A percentile compares a stretch with the other conserved stretches of the same genome.
Evolutionary conservation across 64 coral and sea anemone genomes (phyloP).

Genomic region (Actinia equina): DNA sequence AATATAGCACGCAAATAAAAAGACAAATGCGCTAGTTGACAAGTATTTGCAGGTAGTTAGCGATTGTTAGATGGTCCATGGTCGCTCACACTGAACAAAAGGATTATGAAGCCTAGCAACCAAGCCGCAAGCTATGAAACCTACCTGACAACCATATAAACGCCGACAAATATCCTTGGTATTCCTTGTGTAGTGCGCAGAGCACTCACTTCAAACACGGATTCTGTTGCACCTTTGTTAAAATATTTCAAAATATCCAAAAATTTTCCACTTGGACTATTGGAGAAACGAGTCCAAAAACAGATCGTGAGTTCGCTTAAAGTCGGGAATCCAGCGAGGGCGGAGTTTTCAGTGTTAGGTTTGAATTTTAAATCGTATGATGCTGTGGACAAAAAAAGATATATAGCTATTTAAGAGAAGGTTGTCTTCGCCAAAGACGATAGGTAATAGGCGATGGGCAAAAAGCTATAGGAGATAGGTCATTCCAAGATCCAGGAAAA

Average conservation of each 20-base stretch:
- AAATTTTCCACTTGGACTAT: not conserved
- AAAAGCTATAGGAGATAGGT: too few species aligned
- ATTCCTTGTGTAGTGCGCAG: not conserved
- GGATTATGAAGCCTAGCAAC: too few species aligned
- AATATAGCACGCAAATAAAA: too few species aligned
- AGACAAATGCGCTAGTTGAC: too few species aligned
- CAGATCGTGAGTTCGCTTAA: not conserved
- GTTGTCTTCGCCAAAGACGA: too few species aligned
- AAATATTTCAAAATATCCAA: not conserved
- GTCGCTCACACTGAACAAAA: too few species aligned
- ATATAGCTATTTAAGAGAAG: not conserved
- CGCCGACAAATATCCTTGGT: not conserved
- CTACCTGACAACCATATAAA: too few species aligned
- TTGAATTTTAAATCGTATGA: slow-evolving; percentile 5
- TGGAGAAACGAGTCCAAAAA: not conserved
- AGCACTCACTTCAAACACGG: not conserved
- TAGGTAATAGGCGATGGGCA: too few species aligned
- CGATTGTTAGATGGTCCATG: too few species aligned
- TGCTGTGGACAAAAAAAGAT: not conserved
- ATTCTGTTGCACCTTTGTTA: not conserved
- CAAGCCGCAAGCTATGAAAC: too few species aligned
- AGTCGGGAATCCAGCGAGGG: not conserved
- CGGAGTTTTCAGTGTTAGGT: not conserved
- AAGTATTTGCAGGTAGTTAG: too few species aligned
- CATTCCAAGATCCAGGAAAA: too few species aligned